phyloP scores from a whole-genome alignment of 2,888 invertebrate genomes.

The Aphelenchoides bicaudatus region DNA sequence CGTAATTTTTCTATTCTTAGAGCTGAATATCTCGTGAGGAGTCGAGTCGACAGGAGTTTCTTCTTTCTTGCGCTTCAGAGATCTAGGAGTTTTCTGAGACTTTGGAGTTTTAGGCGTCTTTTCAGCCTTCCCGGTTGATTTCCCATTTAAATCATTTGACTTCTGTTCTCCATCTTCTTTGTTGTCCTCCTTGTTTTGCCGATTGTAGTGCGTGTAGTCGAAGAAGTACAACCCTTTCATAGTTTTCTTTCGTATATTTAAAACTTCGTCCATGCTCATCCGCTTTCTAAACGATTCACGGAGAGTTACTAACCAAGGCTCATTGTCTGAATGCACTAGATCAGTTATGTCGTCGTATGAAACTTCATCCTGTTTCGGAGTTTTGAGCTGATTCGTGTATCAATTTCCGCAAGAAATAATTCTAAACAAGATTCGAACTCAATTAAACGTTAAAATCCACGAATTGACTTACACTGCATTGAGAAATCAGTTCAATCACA shows the following conservation, averaged over 20 bases:
- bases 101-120: too few relatives aligned
- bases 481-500: too few relatives aligned
- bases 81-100: too few relatives aligned
- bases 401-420: too few relatives aligned
- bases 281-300: neutral
- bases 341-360: slow-evolving; percentile 2
- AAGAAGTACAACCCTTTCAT: neutral
- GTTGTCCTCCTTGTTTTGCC: too few relatives aligned
- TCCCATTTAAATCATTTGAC: too few relatives aligned
- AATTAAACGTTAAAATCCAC: too few relatives aligned
- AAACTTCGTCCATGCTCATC: neutral
- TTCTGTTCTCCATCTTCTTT: neutral
- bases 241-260: neutral
- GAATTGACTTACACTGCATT: too few relatives aligned
- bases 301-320: neutral
- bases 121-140: too few relatives aligned
- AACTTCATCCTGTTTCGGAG: too few relatives aligned
- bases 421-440: too few relatives aligned
- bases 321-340: neutral
- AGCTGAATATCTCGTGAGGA: neutral
- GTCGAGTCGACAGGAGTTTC: neutral
- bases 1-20: neutral
- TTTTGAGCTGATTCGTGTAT: too few relatives aligned
- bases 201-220: slow-evolving; percentile 10
- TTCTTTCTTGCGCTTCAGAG: neutral